Evolutionary conservation across 2,797 vertebrate genomes (phyloP).

Genomic region (Pygocentrus nattereri): DNA sequence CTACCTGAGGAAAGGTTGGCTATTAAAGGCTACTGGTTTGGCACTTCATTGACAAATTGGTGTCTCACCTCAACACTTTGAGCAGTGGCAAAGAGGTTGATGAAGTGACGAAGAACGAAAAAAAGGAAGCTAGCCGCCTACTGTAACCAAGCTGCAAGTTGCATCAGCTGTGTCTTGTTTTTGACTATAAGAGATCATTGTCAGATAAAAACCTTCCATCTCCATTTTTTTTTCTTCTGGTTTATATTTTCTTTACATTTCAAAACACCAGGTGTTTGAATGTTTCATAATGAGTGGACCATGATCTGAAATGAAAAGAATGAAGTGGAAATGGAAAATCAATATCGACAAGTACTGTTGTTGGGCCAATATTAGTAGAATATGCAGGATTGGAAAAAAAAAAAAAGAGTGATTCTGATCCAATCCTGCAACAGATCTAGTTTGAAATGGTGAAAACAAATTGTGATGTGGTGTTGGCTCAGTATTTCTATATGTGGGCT

Average conservation of each 20-base stretch:
- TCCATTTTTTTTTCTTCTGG: neutral
- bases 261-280: neutral
- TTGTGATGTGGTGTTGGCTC: no score
- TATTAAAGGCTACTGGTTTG: conserved; percentile 14
- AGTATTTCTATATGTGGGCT: neutral
- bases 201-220: neutral
- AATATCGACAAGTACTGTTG: no score
- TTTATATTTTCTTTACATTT: no score
- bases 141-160: conserved; percentile 38
- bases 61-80: conserved; percentile 27
- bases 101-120: neutral
- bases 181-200: neutral
- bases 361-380: no score
- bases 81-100: conserved; percentile 7
- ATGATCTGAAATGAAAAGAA: no score
- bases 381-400: no score
- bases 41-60: neutral
- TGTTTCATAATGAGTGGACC: neutral
- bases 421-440: no score
- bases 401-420: no score
- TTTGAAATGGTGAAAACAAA: no score
- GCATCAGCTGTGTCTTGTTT: conserved; percentile 45
- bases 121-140: conserved; percentile 16
- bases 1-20: conserved; percentile 34
- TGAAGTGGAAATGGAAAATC: neutral